A percentile compares a stretch with the other conserved stretches of the same genome.
Conservation (phyloP, 2,113 vertebrate species). For the Callospermophilus lateralis region DNA sequence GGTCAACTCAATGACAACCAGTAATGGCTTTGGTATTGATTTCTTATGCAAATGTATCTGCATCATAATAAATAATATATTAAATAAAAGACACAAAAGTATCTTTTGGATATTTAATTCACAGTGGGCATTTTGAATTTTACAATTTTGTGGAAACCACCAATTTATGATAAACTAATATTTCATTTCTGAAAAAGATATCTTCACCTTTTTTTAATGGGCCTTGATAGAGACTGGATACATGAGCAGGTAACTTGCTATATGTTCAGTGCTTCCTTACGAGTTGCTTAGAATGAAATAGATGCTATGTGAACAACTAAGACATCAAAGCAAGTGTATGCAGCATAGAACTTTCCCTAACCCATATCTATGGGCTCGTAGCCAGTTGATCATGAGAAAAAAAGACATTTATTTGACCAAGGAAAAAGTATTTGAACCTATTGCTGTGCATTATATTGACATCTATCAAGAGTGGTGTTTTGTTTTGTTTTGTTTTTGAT, state of each 20-base stretch:
- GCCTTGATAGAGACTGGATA: neutral
- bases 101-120: neutral
- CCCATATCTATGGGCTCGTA: neutral
- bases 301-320: neutral
- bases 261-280: neutral
- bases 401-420: too few relatives aligned
- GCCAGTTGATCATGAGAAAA: neutral
- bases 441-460: neutral
- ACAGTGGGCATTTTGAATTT: neutral
- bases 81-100: neutral
- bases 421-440: neutral
- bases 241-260: neutral
- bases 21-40: constrained; percentile 64
- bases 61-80: neutral
- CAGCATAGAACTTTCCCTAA: neutral
- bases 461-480: neutral
- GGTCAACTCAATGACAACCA: constrained; percentile 27
- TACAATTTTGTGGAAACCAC: neutral
- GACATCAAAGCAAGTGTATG: neutral
- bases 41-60: neutral
- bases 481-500: neutral
- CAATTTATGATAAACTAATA: neutral
- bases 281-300: neutral
- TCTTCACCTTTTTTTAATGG: neutral
- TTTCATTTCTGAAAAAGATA: neutral